phyloP scores from a whole-genome alignment of 2,888 invertebrate species.

The Phaonia tiefii region DNA sequence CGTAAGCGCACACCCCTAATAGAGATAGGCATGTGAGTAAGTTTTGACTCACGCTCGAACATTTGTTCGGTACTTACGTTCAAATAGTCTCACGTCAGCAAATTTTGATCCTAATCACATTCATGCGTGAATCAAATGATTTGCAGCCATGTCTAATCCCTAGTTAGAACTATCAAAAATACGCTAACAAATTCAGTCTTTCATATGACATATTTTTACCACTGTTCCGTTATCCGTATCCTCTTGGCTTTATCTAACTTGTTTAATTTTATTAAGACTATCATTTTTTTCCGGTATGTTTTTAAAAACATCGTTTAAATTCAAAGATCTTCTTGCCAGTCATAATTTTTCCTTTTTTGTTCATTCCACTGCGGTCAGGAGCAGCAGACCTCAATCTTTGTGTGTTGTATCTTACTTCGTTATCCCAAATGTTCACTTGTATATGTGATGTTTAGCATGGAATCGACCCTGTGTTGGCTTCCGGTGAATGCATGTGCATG shows the following conservation, averaged over 20 bases:
- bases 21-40: too few species aligned
- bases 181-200: too few species aligned
- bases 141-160: too few species aligned
- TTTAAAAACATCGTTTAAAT: conserved; percentile 50
- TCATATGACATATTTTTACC: too few species aligned
- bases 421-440: conserved; percentile 9
- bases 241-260: conserved; percentile 6
- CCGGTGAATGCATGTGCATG: conserved; percentile 28
- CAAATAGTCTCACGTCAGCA: too few species aligned
- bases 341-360: conserved; percentile 48
- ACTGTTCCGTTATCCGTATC: background rate
- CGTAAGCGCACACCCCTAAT: too few species aligned
- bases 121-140: too few species aligned
- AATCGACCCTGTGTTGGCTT: conserved; percentile 1
- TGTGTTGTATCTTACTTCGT: conserved; percentile 43
- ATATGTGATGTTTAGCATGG: background rate
- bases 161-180: too few species aligned
- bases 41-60: too few species aligned
- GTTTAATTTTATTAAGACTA: conserved; percentile 14
- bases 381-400: conserved; percentile 35
- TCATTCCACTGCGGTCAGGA: conserved; percentile 6
- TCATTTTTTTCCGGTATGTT: background rate
- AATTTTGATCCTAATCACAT: too few species aligned
- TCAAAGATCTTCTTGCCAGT: conserved; percentile 51
- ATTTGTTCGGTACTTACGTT: too few species aligned